Percentiles rank a stretch among this genome's conserved stretches.
phyloP scores from a whole-genome alignment of 2,113 vertebrate species.

The Oxygymnocypris stewartii region DNA sequence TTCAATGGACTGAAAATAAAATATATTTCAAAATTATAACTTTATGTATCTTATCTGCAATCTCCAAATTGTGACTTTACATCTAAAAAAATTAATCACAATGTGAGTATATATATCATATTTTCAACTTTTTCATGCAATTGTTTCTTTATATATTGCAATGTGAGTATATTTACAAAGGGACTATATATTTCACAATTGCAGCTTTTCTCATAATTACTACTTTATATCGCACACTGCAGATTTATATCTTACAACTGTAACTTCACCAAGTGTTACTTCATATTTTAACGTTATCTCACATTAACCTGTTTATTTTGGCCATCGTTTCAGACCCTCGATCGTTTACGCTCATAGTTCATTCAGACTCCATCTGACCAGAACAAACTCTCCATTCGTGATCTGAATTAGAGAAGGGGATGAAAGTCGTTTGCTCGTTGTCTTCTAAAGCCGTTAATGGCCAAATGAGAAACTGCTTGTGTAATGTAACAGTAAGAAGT shows the following conservation, averaged over 20 bases:
- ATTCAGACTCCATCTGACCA: neutral
- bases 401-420: neutral
- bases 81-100: neutral
- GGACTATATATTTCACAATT: neutral
- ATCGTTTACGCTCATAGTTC: neutral
- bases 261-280: neutral
- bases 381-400: neutral
- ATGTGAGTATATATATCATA: neutral
- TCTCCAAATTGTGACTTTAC: too few species aligned
- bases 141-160: neutral
- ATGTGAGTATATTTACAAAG: neutral
- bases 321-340: neutral
- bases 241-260: neutral
- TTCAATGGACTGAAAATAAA: neutral
- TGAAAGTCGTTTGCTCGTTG: neutral
- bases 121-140: neutral
- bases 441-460: neutral
- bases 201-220: neutral
- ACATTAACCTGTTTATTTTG: neutral
- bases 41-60: too few species aligned
- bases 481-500: conserved; percentile 1
- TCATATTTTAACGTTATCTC: neutral
- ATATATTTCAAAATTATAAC: neutral
- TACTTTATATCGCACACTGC: neutral
- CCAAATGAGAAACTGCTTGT: conserved; percentile 24